Evolutionary conservation across 2,888 invertebrate species (phyloP).

Genomic region (Conistra vaccinii): DNA sequence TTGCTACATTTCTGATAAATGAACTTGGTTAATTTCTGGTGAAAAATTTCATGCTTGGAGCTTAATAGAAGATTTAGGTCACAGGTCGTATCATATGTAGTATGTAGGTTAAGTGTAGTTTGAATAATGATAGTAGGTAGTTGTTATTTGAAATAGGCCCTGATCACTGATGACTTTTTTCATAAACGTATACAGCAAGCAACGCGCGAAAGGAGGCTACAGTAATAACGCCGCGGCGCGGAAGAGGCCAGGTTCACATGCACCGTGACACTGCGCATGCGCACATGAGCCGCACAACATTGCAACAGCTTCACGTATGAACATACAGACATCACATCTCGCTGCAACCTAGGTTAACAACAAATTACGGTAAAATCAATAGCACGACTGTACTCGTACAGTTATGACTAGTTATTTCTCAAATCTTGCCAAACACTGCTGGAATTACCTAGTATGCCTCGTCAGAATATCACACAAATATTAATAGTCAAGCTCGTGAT

Average conservation of each 20-base stretch:
- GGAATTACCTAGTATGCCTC: background rate
- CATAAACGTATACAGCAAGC: background rate
- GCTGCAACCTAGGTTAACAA: background rate
- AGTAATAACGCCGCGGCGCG: background rate
- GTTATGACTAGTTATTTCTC: background rate
- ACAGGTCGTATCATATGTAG: too few species aligned
- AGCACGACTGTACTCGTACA: background rate
- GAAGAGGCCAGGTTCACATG: background rate
- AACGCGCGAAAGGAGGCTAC: background rate
- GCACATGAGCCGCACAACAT: background rate
- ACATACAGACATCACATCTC: background rate
- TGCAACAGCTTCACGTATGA: too few species aligned
- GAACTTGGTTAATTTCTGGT: background rate
- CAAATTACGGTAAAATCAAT: background rate
- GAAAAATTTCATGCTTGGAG: background rate
- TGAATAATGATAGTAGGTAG: background rate
- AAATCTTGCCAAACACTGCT: background rate
- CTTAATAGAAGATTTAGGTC: background rate
- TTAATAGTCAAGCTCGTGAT: background rate
- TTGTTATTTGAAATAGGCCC: too few species aligned
- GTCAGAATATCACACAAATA: background rate
- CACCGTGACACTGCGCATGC: conserved; percentile 11
- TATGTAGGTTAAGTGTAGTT: background rate
- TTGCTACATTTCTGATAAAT: conserved; percentile 33
- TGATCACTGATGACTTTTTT: background rate